These are phyloP conservation scores for Labeo calbasu DNA, from an alignment of 2,797 vertebrate species.

Conservation along the genomic window DNA sequence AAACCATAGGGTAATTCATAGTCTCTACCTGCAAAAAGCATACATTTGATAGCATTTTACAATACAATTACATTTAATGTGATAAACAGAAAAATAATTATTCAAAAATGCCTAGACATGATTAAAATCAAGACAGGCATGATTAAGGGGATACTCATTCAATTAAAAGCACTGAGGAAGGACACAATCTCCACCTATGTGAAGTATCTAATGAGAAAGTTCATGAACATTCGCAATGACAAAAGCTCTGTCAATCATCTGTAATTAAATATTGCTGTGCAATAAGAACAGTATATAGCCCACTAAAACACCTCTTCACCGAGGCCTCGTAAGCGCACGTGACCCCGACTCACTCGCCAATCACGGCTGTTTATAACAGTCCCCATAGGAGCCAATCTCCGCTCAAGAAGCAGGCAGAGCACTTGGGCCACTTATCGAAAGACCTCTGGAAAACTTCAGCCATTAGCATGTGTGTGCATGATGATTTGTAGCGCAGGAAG, in stretches of 20 bases:
- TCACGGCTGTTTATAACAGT: conserved; percentile 41
- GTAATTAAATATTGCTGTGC: conserved; percentile 1
- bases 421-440: conserved; percentile 51
- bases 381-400: conserved; percentile 32
- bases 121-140: background rate
- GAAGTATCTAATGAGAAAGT: background rate
- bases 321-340: conserved; percentile 28
- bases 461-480: conserved; percentile 56
- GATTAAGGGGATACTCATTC: background rate
- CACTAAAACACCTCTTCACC: conserved; percentile 12
- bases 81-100: background rate
- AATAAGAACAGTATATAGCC: conserved; percentile 12
- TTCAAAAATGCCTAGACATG: background rate
- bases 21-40: too few species aligned
- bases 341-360: conserved; percentile 22
- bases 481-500: conserved; percentile 49
- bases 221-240: conserved; percentile 12
- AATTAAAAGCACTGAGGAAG: background rate
- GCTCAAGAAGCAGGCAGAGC: conserved; percentile 28
- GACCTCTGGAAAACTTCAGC: conserved; percentile 58
- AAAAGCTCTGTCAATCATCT: conserved; percentile 17
- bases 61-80: background rate
- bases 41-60: background rate
- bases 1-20: background rate
- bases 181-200: background rate